Base-by-base conservation (phyloP, 2,113 vertebrate genomes). In the Hemibagrus wyckioides region DNA sequence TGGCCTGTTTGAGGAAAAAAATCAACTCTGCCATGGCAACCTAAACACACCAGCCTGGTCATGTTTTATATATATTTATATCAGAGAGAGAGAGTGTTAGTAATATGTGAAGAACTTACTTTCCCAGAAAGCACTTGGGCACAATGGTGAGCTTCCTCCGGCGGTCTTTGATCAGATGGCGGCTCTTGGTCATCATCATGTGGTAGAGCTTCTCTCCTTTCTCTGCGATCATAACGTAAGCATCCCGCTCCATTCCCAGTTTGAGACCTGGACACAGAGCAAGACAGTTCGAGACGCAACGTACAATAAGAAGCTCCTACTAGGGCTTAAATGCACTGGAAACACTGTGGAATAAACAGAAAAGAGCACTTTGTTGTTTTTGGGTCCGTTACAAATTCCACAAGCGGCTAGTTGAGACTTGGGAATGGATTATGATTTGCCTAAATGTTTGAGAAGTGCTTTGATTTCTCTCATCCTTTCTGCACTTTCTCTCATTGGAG, bases 141-240 rank as follows among this genome's bases (percentile, higher is more conserved):
- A 99, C 96, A 15, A 95, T 98, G 95, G 97, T 98, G 91, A 99
- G 96, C 94, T 99, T 99, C 91, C 97, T 95, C 88, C 98, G 96
- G n/a, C 98, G 94, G 80, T 99, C 98, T 92, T 97, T 99, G 90
- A 99, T 99, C 88, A 99, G 96, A 91, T 97, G 97, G 56, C 96
- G 96, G 92, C 96, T 99, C 93, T 96, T 98, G 94, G 92, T 98
- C 97, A 97, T 99, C 97, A 99, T 98, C 96, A 98, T 97, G 94
- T 99, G 98, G 93, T 99, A 99, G 10, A 99, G 96, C 92, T 99
- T 99, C 92, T 99, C 97, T 10, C 98, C 98, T 90, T 99, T 99
- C 95, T 99, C 97, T 0, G 98, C 96, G 6, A 99, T 98, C 98
- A 99, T 99, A 90, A 99, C 97, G 0, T 99, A 99, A 0, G 98